Evolutionary conservation across 1,140 invertebrate genomes (phyloP), one percentile per base, ranked within the genome.

Genomic region (Drosophila setifemur): DNA sequence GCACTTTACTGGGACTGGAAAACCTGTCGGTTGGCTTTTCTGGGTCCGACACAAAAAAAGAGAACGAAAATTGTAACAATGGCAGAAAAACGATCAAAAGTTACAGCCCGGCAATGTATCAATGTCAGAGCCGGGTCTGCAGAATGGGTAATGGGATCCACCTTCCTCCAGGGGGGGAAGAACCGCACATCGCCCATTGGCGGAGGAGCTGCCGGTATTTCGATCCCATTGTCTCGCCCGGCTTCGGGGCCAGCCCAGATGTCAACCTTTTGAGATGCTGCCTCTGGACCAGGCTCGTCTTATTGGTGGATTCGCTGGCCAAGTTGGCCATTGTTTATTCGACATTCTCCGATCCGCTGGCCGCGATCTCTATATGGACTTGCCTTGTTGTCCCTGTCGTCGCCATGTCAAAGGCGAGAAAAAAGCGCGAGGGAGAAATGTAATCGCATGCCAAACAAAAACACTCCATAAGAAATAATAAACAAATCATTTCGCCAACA

Each of bases 391-490:
- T 55, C 28, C 53, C 37, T 74, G 63, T 54, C 54, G 45, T 71
- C 67, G 40, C 44, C 64, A 29, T 58, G 54, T 71, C 53, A 71
- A 61, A 43, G 39, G 37, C 21, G n/a, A 18, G 7, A 21, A 28
- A 45, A 21, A n/a, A 8, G n/a, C 26, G 54, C 28, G 48, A 42
- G 48, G 58, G 53, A 69, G 72, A 74, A 67, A 69, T 53, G 61
- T 69, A 73, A 86, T 85, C 71, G 61, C 45, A 61, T 57, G 71
- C 81, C 82, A 64, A 79, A 76, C 57, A 76, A 85, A 75, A 85
- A 81, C 81, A 85, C 77, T 85, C 72, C 69, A 85, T 86, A 68
- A 86, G 75, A 45, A 79, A 86, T 64, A 85, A 85, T 85, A 85
- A 85, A 85, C 79, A 85, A 85, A 86, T 85, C 81, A 79, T 79